Evolutionary conservation across 2,888 invertebrate species (phyloP), one percentile per base, ranked within the genome.

Genomic region (Ecdyonurus torrentis): DNA sequence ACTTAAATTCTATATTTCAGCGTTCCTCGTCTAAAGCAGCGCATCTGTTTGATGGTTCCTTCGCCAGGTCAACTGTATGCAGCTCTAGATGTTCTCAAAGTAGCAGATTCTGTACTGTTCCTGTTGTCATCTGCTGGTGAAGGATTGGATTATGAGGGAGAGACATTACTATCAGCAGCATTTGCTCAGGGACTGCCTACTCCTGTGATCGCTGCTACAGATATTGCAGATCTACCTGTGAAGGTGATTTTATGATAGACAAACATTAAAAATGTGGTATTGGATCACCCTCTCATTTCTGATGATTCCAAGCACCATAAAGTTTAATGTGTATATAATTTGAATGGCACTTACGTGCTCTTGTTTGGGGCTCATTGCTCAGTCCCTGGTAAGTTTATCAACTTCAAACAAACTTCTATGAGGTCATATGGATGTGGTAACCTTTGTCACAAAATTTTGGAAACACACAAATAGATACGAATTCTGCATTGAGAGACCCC

Each of bases 161-260:
- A 87, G 67, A 83, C 84, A 69, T 81, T 91, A 22, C 78, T 95
- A 23, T 83, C 86, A 20, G 80, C 89, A 69, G 79, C 89, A 2
- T 82, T 90, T 72, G 88, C 90, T 1, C 96, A 97, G 73, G 86
- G 87, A 23, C 73, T 88, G 61, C 91, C 96, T 0, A 86, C 91
- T 1, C 86, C 89, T 1, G 75, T 89, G 55, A 81, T 91, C 55
- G 85, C 83, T 0, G 75, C 89, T 2, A 86, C 85, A 76, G 87
- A 90, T 70, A 76, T 89, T 61, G 87, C 89, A 73, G 83, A 81
- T 61, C 77, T 91, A 10, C 80, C 84, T 65, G 81, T 83, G 0
- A 90, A 90, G 71, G 77, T 77, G 63, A 23, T 59, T 58, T n/a
- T 50, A 1, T 25, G n/a, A n/a, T n/a, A n/a, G n/a, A n/a, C n/a